These are phyloP conservation scores for Drosophila oshimai DNA, from an alignment of 1,140 invertebrate genomes.

Conservation along the genomic window DNA sequence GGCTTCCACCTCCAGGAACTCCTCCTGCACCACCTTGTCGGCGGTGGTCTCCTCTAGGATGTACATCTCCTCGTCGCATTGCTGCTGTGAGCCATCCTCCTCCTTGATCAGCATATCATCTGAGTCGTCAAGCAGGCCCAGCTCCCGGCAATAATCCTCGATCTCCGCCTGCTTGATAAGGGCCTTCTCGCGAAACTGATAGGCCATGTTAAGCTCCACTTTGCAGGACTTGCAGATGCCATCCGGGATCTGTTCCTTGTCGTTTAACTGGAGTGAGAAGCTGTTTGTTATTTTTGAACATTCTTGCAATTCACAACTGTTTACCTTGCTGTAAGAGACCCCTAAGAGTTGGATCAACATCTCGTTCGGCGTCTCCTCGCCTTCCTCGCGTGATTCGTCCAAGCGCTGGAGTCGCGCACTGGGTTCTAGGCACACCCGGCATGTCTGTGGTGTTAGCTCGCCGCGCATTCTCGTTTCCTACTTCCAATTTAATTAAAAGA, in stretches of 20 bases:
- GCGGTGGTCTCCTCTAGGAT: constrained; percentile 35
- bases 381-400: constrained; percentile 68
- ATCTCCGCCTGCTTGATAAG: constrained; percentile 58
- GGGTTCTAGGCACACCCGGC: constrained; percentile 66
- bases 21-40: background rate
- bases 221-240: constrained; percentile 71
- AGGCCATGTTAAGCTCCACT: constrained; percentile 74
- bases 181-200: constrained; percentile 72
- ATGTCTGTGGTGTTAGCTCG: constrained; percentile 65
- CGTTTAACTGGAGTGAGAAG: constrained; percentile 64
- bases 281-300: no score
- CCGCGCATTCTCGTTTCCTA: constrained; percentile 40
- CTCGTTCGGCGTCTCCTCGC: constrained; percentile 74
- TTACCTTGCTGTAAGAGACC: constrained; percentile 60
- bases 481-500: constrained; percentile 55
- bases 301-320: no score
- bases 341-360: constrained; percentile 71
- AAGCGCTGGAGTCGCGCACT: constrained; percentile 56
- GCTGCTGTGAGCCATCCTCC: constrained; percentile 28
- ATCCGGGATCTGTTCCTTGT: constrained; percentile 60
- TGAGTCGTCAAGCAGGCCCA: constrained; percentile 49
- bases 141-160: constrained; percentile 45
- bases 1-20: constrained; percentile 44
- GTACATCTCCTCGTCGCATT: constrained; percentile 56
- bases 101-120: constrained; percentile 60